Evolutionary conservation across 2,113 vertebrate genomes (phyloP).

Genomic region (Pavo muticus): DNA sequence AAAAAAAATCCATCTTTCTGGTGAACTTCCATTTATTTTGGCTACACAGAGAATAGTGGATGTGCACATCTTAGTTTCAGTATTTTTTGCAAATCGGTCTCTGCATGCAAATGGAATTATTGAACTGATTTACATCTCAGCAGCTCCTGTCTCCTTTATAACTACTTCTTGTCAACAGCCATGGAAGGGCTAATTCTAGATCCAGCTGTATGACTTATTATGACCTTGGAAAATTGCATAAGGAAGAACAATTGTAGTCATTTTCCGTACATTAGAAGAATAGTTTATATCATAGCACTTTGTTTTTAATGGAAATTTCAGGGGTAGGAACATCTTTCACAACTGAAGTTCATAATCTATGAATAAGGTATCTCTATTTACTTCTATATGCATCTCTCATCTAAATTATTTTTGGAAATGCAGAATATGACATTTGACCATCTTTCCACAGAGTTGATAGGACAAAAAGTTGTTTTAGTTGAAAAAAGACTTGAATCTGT

Average conservation of each 20-base stretch:
- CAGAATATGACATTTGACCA: not conserved
- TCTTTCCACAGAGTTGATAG: not conserved
- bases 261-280: not conserved
- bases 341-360: not conserved
- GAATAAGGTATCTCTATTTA: not conserved
- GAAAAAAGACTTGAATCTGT: not conserved
- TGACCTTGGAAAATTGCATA: not conserved
- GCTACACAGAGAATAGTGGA: not conserved
- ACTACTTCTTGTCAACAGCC: not conserved
- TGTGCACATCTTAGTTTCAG: not conserved
- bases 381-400: not conserved
- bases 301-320: not conserved
- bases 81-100: not conserved
- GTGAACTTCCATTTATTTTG: slow-evolving; percentile 17
- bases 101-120: not conserved
- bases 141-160: not conserved
- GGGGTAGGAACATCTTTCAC: not conserved
- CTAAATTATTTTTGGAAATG: not conserved
- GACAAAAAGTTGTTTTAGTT: not conserved
- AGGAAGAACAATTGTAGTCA: not conserved
- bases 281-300: not conserved
- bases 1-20: not conserved
- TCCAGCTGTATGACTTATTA: not conserved
- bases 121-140: not conserved
- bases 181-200: not conserved